phyloP scores from a whole-genome alignment of 2,888 invertebrate species.

The Galerucella nymphaeae region DNA sequence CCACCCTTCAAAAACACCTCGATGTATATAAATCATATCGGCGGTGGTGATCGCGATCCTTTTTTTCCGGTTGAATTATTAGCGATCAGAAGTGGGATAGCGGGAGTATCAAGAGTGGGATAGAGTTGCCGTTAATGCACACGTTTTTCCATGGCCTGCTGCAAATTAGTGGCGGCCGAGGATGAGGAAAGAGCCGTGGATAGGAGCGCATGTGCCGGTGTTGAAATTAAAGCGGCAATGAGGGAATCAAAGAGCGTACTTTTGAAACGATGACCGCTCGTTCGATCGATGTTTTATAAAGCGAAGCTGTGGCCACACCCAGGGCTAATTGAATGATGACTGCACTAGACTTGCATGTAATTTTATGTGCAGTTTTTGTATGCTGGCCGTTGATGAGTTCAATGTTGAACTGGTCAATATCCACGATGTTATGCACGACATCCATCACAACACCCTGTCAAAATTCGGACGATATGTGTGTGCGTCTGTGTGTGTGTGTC shows the following conservation, averaged over 20 bases:
- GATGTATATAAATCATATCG: slow-evolving; percentile 55
- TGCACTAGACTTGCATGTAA: slow-evolving; percentile 62
- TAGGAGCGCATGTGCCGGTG: slow-evolving; percentile 59
- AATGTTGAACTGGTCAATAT: slow-evolving; percentile 45
- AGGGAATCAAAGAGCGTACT: slow-evolving; percentile 66
- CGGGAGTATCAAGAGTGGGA: slow-evolving; percentile 45
- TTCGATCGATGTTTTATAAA: slow-evolving; percentile 67
- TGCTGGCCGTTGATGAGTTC: slow-evolving; percentile 45
- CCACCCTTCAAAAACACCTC: slow-evolving; percentile 57
- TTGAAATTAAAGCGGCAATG: slow-evolving; percentile 64
- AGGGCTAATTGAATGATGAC: slow-evolving; percentile 66
- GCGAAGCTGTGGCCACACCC: slow-evolving; percentile 65
- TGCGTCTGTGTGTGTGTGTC: slow-evolving; percentile 13
- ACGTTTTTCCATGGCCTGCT: slow-evolving; percentile 55
- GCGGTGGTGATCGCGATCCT: slow-evolving; percentile 45
- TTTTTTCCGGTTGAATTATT: slow-evolving; percentile 49
- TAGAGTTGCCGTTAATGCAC: slow-evolving; percentile 50
- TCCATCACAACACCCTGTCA: slow-evolving; percentile 56
- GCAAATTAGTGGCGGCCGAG: slow-evolving; percentile 57
- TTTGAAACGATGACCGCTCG: slow-evolving; percentile 67
- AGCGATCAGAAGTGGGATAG: slow-evolving; percentile 48
- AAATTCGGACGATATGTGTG: slow-evolving; percentile 54
- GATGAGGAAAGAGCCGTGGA: slow-evolving; percentile 52
- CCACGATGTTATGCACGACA: slow-evolving; percentile 55
- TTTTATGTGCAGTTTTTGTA: slow-evolving; percentile 55